phyloP scores from a whole-genome alignment of 1,140 invertebrate species.

The Brachionus rotundiformis region DNA sequence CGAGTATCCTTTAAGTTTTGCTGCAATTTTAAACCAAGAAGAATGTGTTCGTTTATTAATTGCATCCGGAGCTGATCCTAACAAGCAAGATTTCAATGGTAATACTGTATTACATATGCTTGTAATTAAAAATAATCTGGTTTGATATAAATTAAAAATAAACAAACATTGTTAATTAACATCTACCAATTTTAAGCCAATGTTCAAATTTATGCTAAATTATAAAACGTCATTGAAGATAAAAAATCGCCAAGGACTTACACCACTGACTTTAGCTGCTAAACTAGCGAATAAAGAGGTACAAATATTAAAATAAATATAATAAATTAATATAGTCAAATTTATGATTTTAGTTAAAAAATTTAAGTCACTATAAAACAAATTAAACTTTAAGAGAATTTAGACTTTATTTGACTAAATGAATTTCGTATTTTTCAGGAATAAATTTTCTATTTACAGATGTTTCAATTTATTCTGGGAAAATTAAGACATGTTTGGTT shows the following conservation, averaged over 20 bases:
- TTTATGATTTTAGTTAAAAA: too few relatives aligned
- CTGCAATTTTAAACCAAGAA: constrained; percentile 91
- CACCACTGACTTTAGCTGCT: constrained; percentile 87
- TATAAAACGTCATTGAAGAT: constrained; percentile 81
- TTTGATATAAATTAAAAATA: neutral
- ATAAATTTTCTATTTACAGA: constrained; percentile 59
- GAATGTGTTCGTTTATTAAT: constrained; percentile 91
- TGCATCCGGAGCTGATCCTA: constrained; percentile 87
- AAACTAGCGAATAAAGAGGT: constrained; percentile 84
- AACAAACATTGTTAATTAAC: too few relatives aligned
- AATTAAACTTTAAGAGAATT: too few relatives aligned
- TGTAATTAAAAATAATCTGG: constrained; percentile 88
- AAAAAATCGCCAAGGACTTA: constrained; percentile 82
- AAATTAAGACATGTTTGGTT: constrained; percentile 92
- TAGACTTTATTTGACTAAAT: too few relatives aligned
- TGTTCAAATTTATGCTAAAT: constrained; percentile 91
- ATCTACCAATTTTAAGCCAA: constrained; percentile 68
- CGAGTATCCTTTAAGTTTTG: constrained; percentile 92
- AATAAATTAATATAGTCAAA: too few relatives aligned
- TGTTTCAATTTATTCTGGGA: constrained; percentile 93
- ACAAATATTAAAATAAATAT: too few relatives aligned
- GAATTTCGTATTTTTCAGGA: too few relatives aligned
- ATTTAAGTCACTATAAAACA: too few relatives aligned
- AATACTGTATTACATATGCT: constrained; percentile 95
- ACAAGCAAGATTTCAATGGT: constrained; percentile 93